Evolutionary conservation across 2,888 invertebrate genomes (phyloP), one percentile per base, ranked within the genome.

Genomic region (Dicyrtomina minuta): DNA sequence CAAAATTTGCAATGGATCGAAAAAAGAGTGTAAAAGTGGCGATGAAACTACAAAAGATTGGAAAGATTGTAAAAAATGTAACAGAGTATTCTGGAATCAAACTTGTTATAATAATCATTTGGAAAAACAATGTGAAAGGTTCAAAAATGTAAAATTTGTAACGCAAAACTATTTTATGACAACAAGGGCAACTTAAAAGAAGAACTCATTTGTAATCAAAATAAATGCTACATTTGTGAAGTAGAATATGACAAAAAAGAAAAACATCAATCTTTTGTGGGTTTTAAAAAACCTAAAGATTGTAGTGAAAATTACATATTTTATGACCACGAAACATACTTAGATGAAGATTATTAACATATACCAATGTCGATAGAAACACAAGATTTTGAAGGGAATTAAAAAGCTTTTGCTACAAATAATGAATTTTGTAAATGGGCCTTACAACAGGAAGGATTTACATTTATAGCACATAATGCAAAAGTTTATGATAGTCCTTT

Each of bases 391-490:
- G 3, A 10, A 6, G 49, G 49, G 3, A 49, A 49, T 33, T 3
- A 20, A 49, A 20, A 49, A 3, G 49, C n/a, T 17, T 49, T 49
- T 49, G n/a, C 20, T 17, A 3, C 5, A 6, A 6, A 49, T 49
- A 20, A 49, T 20, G 12, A 49, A 20, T 49, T 49, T 49, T 49
- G 49, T 12, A 49, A 20, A n/a, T 49, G 49, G 12, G n/a, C 20
- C 3, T 17, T 49, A 20, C n/a, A 49, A 49, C 49, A 49, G 3
- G 4, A 49, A 17, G 49, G 12, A 17, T 49, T 17, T 20, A 49
- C 49, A 17, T 49, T 49, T 17, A 49, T 49, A 49, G 49, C 49
- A 5, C 49, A 49, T 49, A 49, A 49, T 49, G n/a, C 49, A 49
- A 49, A 49, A 49, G 49, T 3, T 17, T 49, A 49, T 49, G 49